Evolutionary conservation across 1,140 invertebrate genomes (phyloP), one percentile per base, ranked within the genome.

Genomic region (Andricus grossulariae): DNA sequence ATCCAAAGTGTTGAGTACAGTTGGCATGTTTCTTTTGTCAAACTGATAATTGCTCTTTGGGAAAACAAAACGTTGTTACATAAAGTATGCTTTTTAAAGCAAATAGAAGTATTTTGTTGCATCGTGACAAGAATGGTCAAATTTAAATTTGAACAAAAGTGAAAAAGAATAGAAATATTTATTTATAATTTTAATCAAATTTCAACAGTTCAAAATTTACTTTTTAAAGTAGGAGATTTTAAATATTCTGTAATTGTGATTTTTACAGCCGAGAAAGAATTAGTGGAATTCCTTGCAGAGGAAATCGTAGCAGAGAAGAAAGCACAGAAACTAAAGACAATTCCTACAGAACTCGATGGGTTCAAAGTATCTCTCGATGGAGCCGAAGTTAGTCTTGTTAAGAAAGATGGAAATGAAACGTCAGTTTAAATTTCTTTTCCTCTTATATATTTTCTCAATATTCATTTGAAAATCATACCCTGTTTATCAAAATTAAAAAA

Each of bases 281-380:
- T 98, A 50, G 94, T 96, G 0, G 95, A 97, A 87, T 98, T 98
- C 87, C 89, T 98, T 0, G 94, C 94, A 6, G 96, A 98, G 89
- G 97, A 98, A 92, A 98, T 98, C 78, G 92, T 95, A 72, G 95
- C 96, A 0, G 97, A 98, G 89, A 95, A 95, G 79, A 97, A 97
- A 88, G 93, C 95, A 11, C 94, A 95, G 81, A 96, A 96, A 88
- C 85, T 93, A 3, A 95, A 95, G 88, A 93, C 93, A 0, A 93
- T 97, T 82, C 95, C 96, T 6, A 93, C 93, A n/a, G 94, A 95
- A 83, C 80, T 98, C 25, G 95, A 96, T 21, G 96, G 95, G 1
- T 98, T 98, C 86, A 92, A 93, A 81, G 94, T 97, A 0, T 93
- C 94, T 72, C 91, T 95, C 1, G 92, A 96, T 86, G 95, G 96